Evolutionary conservation across 2,113 vertebrate species (phyloP), one percentile per base, ranked within the genome.

Genomic region (Osmerus mordax): DNA sequence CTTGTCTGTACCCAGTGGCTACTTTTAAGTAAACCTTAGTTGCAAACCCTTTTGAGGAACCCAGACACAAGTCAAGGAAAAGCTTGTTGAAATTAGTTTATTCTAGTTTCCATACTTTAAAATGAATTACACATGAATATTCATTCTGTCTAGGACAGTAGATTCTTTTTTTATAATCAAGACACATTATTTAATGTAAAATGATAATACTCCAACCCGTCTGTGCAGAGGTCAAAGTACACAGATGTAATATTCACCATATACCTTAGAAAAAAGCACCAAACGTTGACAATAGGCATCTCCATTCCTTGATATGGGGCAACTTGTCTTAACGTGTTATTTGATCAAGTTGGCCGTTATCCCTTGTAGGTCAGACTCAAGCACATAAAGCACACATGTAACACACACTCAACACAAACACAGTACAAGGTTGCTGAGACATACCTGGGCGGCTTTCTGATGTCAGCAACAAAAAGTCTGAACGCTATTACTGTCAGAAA

Each of bases 41-140:
- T 36, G 32, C 41, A 47, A 47, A 47, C 41, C 2, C 8, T 7
- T 47, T 14, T 18, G 18, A n/a, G 54, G 15, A 52, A 56, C 21
- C 28, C 21, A 28, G 23, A 19, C 13, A 16, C 67, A 69, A 41
- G 72, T 36, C 60, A 68, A 65, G 25, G 71, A 62, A 47, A 32
- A 23, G 16, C 72, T 80, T 79, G 66, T 67, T 83, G 76, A 86
- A 80, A 83, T 79, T 80, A 74, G 53, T 86, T 86, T 86, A 83
- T 82, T 82, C 70, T 72, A 61, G 76, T 74, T 69, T 67, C 77
- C 67, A 53, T 77, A 80, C 70, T 69, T 83, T 83, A 82, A 86
- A 86, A 83, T 86, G 15, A 63, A 61, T 69, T 28, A 69, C 80
- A 83, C 77, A 83, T 41, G 69, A 77, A 83, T 72, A 86, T 78